Percentiles rank a stretch among this genome's conserved stretches.
Evolutionary conservation across 2,797 vertebrate genomes (phyloP).

Genomic region (Oreortyx pictus): DNA sequence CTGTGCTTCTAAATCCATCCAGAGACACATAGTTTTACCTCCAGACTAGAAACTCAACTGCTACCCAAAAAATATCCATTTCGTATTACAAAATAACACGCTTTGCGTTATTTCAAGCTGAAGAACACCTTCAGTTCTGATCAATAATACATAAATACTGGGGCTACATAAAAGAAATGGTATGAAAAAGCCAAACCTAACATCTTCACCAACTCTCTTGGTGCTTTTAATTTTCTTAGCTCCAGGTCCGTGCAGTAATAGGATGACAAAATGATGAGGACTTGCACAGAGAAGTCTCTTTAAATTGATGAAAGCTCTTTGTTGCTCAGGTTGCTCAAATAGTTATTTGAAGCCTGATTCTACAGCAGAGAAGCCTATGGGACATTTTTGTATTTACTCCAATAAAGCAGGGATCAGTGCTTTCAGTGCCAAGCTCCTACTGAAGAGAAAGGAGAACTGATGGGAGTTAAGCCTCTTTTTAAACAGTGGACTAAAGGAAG

Average conservation of each 20-base stretch:
- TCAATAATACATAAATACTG: background rate
- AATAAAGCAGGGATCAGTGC: background rate
- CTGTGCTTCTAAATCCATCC: background rate
- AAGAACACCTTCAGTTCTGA: background rate
- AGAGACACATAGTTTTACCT: background rate
- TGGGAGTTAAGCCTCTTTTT: background rate
- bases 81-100: background rate
- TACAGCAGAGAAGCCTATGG: background rate
- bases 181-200: background rate
- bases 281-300: background rate
- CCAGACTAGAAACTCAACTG: background rate
- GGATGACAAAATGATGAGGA: background rate
- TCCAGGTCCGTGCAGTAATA: background rate
- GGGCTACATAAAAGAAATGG: background rate
- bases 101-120: background rate
- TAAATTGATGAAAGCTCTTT: background rate
- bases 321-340: background rate
- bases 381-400: background rate
- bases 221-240: background rate
- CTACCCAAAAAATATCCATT: background rate
- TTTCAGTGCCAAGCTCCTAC: background rate
- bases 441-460: background rate
- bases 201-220: background rate
- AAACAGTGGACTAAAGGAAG: background rate
- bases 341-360: background rate